These are phyloP conservation scores for Cistogaster globosa DNA, from an alignment of 2,888 invertebrate genomes.

Conservation along the genomic window DNA sequence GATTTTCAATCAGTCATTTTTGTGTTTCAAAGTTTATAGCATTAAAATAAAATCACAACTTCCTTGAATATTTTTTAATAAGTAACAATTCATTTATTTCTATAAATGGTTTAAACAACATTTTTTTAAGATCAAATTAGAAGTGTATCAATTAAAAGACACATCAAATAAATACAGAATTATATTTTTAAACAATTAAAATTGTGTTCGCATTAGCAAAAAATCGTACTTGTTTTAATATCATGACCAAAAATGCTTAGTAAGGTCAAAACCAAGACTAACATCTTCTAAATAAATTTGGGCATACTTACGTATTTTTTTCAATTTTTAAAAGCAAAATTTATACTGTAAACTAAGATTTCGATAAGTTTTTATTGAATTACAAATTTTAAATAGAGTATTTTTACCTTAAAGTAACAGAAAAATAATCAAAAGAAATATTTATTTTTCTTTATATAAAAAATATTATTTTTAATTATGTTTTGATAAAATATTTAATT, in stretches of 20 bases:
- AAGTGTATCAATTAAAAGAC: background rate
- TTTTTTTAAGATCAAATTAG: background rate
- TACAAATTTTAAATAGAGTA: constrained; percentile 1
- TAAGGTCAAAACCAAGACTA: constrained; percentile 41
- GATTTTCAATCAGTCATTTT: no score
- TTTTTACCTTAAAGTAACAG: background rate
- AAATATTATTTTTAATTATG: constrained; percentile 1
- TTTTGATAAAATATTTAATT: constrained; percentile 1
- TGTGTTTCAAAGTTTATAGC: background rate
- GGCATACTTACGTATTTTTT: background rate
- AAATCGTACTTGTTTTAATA: background rate
- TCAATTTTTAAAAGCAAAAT: background rate
- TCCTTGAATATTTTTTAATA: background rate
- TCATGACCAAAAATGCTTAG: constrained; percentile 12
- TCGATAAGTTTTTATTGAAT: background rate
- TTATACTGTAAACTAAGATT: background rate
- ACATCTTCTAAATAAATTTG: constrained; percentile 4
- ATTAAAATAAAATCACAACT: background rate
- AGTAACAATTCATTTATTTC: constrained; percentile 1
- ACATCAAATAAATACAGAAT: background rate
- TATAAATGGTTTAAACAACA: constrained; percentile 28
- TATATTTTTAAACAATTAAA: constrained; percentile 2
- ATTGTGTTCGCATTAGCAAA: background rate
- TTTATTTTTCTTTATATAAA: constrained; percentile 5
- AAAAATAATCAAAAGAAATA: constrained; percentile 8